A percentile compares a stretch with the other conserved stretches of the same genome.
Conservation (phyloP, 2,888 invertebrate species). For the Lasiommata megera region DNA sequence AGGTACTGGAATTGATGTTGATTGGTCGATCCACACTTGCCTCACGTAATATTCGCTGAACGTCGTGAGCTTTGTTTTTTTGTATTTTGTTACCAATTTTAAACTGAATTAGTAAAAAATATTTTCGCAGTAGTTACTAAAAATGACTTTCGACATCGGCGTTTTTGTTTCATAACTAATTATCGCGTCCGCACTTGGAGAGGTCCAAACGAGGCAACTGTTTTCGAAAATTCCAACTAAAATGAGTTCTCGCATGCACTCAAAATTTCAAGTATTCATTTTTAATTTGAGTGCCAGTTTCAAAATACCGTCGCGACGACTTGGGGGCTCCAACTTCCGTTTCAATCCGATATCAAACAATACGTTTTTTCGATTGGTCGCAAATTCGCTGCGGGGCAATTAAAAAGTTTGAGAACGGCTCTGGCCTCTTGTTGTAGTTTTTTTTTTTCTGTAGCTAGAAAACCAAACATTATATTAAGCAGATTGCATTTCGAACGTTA, state of each 20-base stretch:
- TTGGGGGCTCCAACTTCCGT: constrained; percentile 52
- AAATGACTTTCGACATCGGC: constrained; percentile 3
- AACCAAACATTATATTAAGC: constrained; percentile 15
- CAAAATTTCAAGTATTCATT: constrained; percentile 50
- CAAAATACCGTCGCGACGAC: constrained; percentile 52
- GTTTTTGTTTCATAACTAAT: constrained; percentile 29
- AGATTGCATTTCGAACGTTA: not conserved
- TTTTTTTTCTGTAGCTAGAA: constrained; percentile 33
- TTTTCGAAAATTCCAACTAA: constrained; percentile 33
- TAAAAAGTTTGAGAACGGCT: constrained; percentile 65
- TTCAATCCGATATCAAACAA: constrained; percentile 66
- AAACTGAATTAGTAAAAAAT: not conserved
- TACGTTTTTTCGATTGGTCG: constrained; percentile 67
- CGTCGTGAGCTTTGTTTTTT: too few relatives aligned
- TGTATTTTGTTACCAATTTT: too few relatives aligned
- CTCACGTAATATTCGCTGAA: too few relatives aligned
- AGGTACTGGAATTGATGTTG: too few relatives aligned
- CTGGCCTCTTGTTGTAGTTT: constrained; percentile 15
- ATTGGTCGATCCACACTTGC: too few relatives aligned
- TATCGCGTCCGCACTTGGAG: constrained; percentile 20
- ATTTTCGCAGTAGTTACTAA: not conserved
- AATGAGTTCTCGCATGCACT: constrained; percentile 46
- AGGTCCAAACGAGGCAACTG: constrained; percentile 23
- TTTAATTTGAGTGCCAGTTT: constrained; percentile 47
- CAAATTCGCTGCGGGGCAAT: constrained; percentile 66